phyloP scores from a whole-genome alignment of 2,888 invertebrate genomes.

The Ommatoiulus sabulosus region DNA sequence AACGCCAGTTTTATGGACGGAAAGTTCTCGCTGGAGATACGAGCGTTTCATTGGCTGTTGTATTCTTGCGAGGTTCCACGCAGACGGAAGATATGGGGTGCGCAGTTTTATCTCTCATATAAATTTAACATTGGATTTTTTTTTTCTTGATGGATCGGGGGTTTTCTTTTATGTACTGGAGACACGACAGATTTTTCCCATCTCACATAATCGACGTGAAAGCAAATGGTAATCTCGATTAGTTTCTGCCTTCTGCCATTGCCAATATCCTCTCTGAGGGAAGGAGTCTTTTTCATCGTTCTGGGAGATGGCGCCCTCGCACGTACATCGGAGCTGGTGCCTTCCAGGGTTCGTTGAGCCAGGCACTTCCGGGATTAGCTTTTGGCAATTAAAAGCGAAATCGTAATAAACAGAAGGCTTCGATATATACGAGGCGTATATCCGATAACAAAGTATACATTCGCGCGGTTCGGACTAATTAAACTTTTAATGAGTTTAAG shows the following conservation, averaged over 20 bases:
- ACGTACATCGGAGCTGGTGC: not conserved
- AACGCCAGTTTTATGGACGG: not conserved
- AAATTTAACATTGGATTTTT: conserved; percentile 2
- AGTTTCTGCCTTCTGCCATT: not conserved
- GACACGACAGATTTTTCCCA: conserved; percentile 12
- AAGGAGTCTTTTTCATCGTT: not conserved
- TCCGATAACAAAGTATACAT: not conserved
- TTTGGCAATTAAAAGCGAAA: conserved; percentile 27
- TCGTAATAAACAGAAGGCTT: not conserved
- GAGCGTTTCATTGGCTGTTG: no score
- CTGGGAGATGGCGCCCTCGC: no score
- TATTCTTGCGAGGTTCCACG: not conserved
- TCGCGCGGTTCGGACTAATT: not conserved
- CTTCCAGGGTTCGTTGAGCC: not conserved
- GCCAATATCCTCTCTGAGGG: not conserved
- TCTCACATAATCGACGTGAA: conserved; percentile 16
- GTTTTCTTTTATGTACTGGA: conserved; percentile 9
- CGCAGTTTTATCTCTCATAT: not conserved
- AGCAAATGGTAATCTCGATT: conserved; percentile 34
- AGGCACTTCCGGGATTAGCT: conserved; percentile 32
- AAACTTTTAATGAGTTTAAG: conserved; percentile 27
- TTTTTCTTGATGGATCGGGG: not conserved
- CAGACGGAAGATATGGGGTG: not conserved
- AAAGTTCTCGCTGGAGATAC: no score
- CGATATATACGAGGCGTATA: not conserved